A percentile compares a stretch with the other conserved stretches of the same genome.
Conservation (phyloP, 2,113 vertebrate genomes). For the Albula glossodonta region DNA sequence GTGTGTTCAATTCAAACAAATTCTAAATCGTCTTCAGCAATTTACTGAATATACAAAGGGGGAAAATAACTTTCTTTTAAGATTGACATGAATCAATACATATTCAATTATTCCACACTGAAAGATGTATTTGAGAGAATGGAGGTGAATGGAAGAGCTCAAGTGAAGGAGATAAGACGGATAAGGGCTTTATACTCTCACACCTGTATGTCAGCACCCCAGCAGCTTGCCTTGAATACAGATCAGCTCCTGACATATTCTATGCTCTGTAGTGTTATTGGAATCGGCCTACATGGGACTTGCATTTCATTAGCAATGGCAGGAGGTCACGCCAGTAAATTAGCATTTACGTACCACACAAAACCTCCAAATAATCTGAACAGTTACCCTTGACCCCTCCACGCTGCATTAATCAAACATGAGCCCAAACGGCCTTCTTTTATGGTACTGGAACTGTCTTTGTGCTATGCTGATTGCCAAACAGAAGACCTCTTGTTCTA, state of each 20-base stretch:
- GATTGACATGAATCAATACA: neutral
- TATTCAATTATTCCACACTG: neutral
- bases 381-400: neutral
- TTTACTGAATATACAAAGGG: neutral
- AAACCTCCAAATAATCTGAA: constrained; percentile 7
- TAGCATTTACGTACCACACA: neutral
- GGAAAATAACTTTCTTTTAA: neutral
- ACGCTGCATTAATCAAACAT: neutral
- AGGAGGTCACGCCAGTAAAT: neutral
- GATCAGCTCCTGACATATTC: neutral
- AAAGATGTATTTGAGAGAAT: neutral
- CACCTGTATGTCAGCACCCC: neutral
- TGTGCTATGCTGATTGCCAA: neutral
- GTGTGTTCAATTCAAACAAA: neutral
- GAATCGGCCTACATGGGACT: neutral
- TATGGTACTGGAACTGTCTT: neutral
- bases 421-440: neutral
- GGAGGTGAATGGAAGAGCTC: neutral
- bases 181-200: neutral
- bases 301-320: neutral
- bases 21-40: neutral
- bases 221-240: neutral
- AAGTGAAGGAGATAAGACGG: neutral
- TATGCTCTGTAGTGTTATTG: neutral
- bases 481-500: neutral